Evolutionary conservation across 1,140 invertebrate species (phyloP), one percentile per base, ranked within the genome.

Genomic region (Leptonema lineaticorne): DNA sequence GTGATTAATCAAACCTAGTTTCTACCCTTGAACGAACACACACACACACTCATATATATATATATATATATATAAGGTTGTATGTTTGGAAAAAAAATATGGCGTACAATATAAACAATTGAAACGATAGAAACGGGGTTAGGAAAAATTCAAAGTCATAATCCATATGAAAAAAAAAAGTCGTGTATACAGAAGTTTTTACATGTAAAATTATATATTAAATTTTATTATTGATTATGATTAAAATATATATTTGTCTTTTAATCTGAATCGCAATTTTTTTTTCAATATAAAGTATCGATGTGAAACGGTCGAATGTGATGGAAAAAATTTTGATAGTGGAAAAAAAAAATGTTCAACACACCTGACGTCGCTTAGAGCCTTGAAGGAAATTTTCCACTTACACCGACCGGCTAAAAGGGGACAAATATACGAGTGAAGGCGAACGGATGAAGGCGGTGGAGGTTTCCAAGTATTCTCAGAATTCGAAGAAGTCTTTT

Each of bases 401-500:
- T 9, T 9, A 41, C 37, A 41, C 11, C 2, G 11, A 41, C 11
- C 16, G 16, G 11, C 2, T 41, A 9, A 14, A 41, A 14, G 22
- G 50, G 50, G 20, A 22, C 50, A 8, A 2, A 53, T 8, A 7
- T 24, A 26, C 8, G 22, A 24, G 24, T 4, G 18, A 24, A 7
- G 24, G 5, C n/a, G n/a, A n/a, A n/a, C n/a, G n/a, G n/a, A n/a
- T n/a, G n/a, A 11, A 53, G 22, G 20, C 22, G 8, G 50, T 26
- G 20, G 4, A 9, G 18, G 46, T 3, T 45, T 33, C 41, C 37
- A 53, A 53, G 41, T 41, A 64, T 50, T 64, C 62, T 64, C 27
- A 64, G 62, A 64, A 64, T 64, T 64, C 45, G 41, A 50, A n/a
- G 62, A 50, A 53, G 41, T 33, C 46, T 45, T 64, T 64, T 64